Conservation (phyloP, 2,888 invertebrate species). For the Cristatella mucedo region DNA sequence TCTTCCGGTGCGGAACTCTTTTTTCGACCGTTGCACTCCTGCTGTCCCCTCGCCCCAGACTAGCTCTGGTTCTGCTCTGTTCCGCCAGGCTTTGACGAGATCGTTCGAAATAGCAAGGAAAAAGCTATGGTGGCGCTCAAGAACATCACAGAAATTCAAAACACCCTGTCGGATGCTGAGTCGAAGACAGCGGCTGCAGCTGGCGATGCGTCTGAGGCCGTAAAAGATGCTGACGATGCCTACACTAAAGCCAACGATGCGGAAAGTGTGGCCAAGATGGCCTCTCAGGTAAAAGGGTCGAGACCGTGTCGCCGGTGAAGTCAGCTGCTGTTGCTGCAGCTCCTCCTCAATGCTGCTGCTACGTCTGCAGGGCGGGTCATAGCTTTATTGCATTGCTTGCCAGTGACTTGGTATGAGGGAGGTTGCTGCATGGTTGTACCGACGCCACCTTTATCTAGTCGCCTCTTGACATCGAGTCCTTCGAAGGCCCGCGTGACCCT, state of each 20-base stretch:
- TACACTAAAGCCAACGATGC: conserved; percentile 51
- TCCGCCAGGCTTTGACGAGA: conserved; percentile 57
- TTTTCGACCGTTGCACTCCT: no score
- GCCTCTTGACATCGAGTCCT: no score
- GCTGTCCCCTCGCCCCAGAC: no score
- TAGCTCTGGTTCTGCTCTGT: no score
- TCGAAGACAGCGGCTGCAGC: conserved; percentile 55
- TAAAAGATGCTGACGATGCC: conserved; percentile 58
- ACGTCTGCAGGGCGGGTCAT: not conserved
- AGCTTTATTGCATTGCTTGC: no score
- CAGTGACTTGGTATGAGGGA: no score
- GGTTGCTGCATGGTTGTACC: no score
- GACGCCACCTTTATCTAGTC: no score
- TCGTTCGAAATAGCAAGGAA: conserved; percentile 66
- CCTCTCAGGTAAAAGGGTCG: conserved; percentile 48
- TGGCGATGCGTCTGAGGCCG: conserved; percentile 56
- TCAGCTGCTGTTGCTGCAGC: not conserved
- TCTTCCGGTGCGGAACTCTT: not conserved
- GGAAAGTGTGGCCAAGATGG: no score
- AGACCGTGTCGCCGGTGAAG: not conserved
- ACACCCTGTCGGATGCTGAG: conserved; percentile 54
- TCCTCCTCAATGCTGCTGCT: not conserved
- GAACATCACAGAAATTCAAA: conserved; percentile 58
- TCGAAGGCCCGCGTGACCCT: no score
- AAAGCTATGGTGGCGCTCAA: conserved; percentile 61